Conservation (phyloP, 2,888 invertebrate genomes). For the Eilema sororculum region DNA sequence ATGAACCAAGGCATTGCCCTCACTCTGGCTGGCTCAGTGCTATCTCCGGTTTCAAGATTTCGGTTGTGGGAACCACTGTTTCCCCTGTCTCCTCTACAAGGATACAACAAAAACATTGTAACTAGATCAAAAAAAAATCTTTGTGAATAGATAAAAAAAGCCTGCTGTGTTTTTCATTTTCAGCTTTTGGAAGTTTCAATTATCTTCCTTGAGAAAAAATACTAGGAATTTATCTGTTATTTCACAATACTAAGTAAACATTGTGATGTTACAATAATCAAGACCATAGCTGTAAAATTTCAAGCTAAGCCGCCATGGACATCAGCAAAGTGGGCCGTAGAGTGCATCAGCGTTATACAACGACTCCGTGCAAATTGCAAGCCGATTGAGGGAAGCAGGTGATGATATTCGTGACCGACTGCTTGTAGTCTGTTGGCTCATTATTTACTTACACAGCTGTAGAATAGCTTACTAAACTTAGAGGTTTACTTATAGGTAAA, state of each 20-base stretch:
- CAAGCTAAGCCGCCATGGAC: conserved; percentile 8
- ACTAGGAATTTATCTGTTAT: not conserved
- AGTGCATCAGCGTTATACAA: conserved; percentile 25
- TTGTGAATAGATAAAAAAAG: too few species aligned
- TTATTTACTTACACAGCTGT: not conserved
- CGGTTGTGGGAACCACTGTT: too few species aligned
- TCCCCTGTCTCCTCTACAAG: too few species aligned
- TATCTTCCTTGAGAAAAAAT: too few species aligned
- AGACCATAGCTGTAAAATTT: conserved; percentile 10
- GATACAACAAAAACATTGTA: too few species aligned
- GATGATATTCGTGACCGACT: conserved; percentile 41
- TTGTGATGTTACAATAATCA: conserved; percentile 1
- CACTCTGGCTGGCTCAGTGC: too few species aligned
- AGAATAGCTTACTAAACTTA: not conserved
- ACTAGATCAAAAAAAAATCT: too few species aligned
- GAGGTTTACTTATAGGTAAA: not conserved
- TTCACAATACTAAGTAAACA: not conserved
- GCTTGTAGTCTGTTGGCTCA: conserved; percentile 24
- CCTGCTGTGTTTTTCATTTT: too few species aligned
- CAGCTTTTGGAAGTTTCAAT: too few species aligned
- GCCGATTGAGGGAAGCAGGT: conserved; percentile 45
- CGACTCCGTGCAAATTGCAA: conserved; percentile 20
- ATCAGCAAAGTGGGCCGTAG: conserved; percentile 29
- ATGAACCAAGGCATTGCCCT: too few species aligned
- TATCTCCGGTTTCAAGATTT: too few species aligned